Base-by-base conservation (phyloP, 2,888 invertebrate species). In the Dioctria linearis region DNA sequence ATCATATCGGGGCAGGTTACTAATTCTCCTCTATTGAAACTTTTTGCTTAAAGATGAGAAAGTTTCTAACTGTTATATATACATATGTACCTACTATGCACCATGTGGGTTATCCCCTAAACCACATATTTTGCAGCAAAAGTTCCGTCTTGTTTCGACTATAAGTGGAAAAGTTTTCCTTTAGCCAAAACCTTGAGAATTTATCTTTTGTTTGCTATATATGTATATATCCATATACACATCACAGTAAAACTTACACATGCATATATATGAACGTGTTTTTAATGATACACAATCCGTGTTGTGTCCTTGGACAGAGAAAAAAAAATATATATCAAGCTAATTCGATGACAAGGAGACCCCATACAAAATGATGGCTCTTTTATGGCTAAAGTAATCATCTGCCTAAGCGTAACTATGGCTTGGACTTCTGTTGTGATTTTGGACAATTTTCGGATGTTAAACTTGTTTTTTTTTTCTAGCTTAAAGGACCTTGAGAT, bases 1-100 rank as follows among this genome's bases (percentile, higher is more conserved):
- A 49, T 69, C 49, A 69, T 69, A 69, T 69, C 69, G 69, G 37
- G 61, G 69, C 69, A 69, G 69, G 69, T 69, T 69, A 49, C 69
- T 69, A 69, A 69, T 69, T 69, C 46, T 43, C 13, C 11, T 8
- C 69, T 69, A 69, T 69, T 69, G 69, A 69, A 49, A 49, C 46
- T 46, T 69, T 25, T 25, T 25, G 25, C 25, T 25, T 25, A 25
- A 25, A 25, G 25, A 25, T 25, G 25, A 25, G 25, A 25, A 25
- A 25, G 25, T 25, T 25, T 25, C 25, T 25, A 25, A 25, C 25
- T 25, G 25, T 25, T 25, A 2, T 25, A 2, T 25, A 25, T 25
- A 25, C 25, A 25, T 25, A 25, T 25, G 25, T 25, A 25, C n/a
- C n/a, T n/a, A n/a, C 25, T 25, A 25, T 25, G 25, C 25, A 25